A percentile compares a stretch with the other conserved stretches of the same genome.
Evolutionary conservation across 1,140 invertebrate species (phyloP).

Genomic region (Sipha flava): DNA sequence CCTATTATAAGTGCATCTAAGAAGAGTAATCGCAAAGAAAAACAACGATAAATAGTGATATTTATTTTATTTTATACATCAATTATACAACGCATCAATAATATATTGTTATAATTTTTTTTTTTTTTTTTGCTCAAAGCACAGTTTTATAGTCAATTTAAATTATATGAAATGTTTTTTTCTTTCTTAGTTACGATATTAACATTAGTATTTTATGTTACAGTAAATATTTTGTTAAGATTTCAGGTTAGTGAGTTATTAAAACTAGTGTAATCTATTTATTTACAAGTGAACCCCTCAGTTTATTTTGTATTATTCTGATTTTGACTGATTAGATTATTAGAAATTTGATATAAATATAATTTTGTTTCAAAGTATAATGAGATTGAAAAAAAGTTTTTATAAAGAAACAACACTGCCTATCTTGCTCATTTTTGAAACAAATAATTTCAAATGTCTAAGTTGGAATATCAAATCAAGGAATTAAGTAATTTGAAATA

Average conservation of each 20-base stretch:
- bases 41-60: background rate
- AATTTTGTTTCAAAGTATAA: background rate
- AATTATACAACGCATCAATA: too few species aligned
- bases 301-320: background rate
- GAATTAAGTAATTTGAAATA: too few species aligned
- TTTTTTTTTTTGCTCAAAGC: background rate
- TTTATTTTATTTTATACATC: background rate
- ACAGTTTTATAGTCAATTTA: background rate
- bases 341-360: background rate
- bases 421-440: background rate
- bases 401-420: background rate
- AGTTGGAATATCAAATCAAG: background rate
- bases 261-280: background rate
- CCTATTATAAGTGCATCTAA: background rate
- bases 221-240: background rate
- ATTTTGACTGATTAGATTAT: conserved; percentile 8
- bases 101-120: background rate
- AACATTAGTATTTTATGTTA: background rate
- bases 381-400: background rate
- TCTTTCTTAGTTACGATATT: background rate
- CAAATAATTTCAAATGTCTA: background rate
- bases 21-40: conserved; percentile 10
- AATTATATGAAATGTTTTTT: background rate
- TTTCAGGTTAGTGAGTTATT: background rate
- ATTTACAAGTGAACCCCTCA: background rate